Base-by-base conservation (phyloP, 2,797 vertebrate species). In the Aulostomus chinensis region DNA sequence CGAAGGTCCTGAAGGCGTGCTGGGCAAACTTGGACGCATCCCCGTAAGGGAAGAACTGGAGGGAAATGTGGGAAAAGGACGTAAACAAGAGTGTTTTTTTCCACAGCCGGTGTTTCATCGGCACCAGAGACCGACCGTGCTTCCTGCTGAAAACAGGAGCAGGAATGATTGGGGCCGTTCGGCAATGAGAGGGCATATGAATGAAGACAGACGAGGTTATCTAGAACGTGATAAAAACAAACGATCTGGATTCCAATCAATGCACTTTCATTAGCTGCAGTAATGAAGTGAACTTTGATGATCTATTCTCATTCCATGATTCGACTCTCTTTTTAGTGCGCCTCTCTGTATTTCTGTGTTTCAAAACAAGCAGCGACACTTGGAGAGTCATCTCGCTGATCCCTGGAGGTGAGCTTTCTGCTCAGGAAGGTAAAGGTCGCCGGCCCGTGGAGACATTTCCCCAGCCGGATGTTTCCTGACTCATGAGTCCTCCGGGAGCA, bases 21-120 rank as follows among this genome's bases (percentile, higher is more conserved):
- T 99, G 96, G 34, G 97, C 97, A 29, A 99, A 99, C 89, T 99
- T 99, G 20, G 96, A 98, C 7, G 97, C 97, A 4, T 99, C 97
- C 7, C 97, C 97, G 0, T 99, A 99, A 0, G 97, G 97, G 69
- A 99, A 99, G 82, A 99, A 99, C 96, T 98, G 73, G 14, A 68
- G 63, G 52, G 58, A 73, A 1, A 69, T 12, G 31, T 17, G 9
- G 57, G 17, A 17, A 21, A 10, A 18, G 10, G 9, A 3, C 5
- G 9, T 7, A 21, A 25, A 22, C 1, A 9, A 13, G 31, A 7
- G 4, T 13, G n/a, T n/a, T n/a, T n/a, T n/a, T n/a, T n/a, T n/a
- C n/a, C n/a, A n/a, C n/a, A n/a, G n/a, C n/a, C n/a, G n/a, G n/a
- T n/a, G n/a, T n/a, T n/a, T n/a, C n/a, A n/a, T n/a, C n/a, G n/a